Evolutionary conservation across 2,113 vertebrate species (phyloP), one percentile per base, ranked within the genome.

Genomic region (Strigops habroptila): DNA sequence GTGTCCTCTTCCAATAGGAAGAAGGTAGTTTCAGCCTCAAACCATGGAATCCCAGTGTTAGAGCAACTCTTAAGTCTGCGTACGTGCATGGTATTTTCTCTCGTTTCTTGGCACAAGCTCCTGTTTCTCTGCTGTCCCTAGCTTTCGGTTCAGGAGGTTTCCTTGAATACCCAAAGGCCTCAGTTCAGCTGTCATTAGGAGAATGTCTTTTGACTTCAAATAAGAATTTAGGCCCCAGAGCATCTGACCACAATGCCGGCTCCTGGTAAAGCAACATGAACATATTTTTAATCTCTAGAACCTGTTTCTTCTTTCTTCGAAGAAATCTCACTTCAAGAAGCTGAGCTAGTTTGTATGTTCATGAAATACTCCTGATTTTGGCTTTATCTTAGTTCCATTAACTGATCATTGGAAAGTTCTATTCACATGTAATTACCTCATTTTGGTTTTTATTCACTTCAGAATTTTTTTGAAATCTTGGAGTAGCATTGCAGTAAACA

Each of bases 151-250:
- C 69, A 55, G n/a, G 73, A 88, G 77, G 73, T 89, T 97, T 92
- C 39, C 51, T 25, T 18, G 46, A 86, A 71, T 86, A 78, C 80
- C 73, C 76, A 53, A 74, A 92, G 43, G 80, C 80, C 44, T 90
- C 55, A 8, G 60, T 63, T 93, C 80, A 83, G 60, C 94, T 92
- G 76, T 88, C 51, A 74, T 90, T 65, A 39, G 6, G 41, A 80
- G 79, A 90, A 92, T 63, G 48, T 22, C 46, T 92, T 88, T 78
- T 88, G 94, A 63, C 88, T 92, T 95, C 68, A 81, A 69, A 31
- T 74, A 74, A 51, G 49, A 83, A 67, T 88, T 88, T 65, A 57
- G 49, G 37, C 82, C 82, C 35, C 48, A 37, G 49, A 94, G 74
- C 84, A 76, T 55, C 85, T 43, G 59, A 83, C 44, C 70, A 43